phyloP scores from a whole-genome alignment of 2,113 vertebrate species.

The Mandrillus leucophaeus region DNA sequence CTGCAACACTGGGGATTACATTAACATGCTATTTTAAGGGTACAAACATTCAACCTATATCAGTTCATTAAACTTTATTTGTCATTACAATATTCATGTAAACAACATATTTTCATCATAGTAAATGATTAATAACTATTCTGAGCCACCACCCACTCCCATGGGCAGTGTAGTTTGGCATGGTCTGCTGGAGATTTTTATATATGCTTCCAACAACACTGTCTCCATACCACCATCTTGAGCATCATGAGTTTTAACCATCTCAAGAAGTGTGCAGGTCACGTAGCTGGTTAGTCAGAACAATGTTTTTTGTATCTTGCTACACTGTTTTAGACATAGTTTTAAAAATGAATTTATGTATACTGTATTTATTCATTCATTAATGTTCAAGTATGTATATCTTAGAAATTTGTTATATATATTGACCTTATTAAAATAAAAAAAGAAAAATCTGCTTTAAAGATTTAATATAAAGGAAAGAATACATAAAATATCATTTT shows the following conservation, averaged over 20 bases:
- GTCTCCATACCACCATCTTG: background rate
- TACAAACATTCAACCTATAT: no score
- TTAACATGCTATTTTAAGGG: no score
- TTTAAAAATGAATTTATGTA: background rate
- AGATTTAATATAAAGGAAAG: background rate
- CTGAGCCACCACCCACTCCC: background rate
- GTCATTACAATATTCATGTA: background rate
- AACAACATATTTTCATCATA: background rate
- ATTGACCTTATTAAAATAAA: background rate
- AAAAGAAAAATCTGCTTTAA: background rate
- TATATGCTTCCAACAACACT: background rate
- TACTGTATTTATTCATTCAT: background rate
- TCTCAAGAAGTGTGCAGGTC: background rate
- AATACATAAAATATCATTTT: background rate
- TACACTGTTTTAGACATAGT: background rate
- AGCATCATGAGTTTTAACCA: background rate
- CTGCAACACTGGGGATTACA: no score
- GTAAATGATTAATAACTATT: background rate
- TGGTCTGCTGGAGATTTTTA: background rate
- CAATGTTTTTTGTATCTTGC: fast-evolving
- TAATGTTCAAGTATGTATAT: background rate
- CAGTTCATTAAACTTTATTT: background rate
- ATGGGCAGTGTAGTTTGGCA: background rate
- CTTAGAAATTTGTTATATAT: background rate
- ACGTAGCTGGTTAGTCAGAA: background rate